These are phyloP conservation scores for Drosophila melanica DNA, from an alignment of 1,140 invertebrate genomes.

Conservation along the genomic window DNA sequence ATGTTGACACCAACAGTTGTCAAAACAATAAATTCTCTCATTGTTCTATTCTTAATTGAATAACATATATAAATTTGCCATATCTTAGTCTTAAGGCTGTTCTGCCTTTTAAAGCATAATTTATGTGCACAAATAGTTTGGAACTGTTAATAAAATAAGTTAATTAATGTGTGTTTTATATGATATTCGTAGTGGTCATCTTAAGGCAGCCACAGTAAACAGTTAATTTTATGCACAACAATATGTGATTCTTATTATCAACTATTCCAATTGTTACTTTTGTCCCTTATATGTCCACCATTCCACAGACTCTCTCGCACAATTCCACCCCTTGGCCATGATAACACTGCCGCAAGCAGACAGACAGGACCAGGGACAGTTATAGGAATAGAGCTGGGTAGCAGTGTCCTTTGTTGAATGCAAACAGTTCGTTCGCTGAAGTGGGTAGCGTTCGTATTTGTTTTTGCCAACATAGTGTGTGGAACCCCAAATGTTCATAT, in stretches of 20 bases:
- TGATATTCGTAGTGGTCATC: background rate
- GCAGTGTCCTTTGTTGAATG: constrained; percentile 28
- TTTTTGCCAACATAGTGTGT: constrained; percentile 42
- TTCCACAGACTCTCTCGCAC: constrained; percentile 61
- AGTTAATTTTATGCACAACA: background rate
- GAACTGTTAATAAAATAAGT: background rate
- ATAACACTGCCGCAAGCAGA: constrained; percentile 2
- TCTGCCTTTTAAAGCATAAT: no score
- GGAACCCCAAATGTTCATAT: constrained; percentile 65
- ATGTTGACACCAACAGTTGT: background rate
- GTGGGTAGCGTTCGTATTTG: constrained; percentile 53
- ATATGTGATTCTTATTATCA: constrained; percentile 15
- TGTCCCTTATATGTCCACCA: constrained; percentile 46
- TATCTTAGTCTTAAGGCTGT: background rate
- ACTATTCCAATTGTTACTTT: constrained; percentile 30
- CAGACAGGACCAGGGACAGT: background rate
- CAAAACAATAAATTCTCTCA: background rate
- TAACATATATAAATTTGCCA: no score
- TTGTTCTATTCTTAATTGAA: no score
- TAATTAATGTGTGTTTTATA: background rate
- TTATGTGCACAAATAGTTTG: background rate
- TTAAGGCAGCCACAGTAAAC: background rate
- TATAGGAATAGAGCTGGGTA: background rate
- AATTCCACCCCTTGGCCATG: constrained; percentile 25
- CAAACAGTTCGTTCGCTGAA: constrained; percentile 31